Percentiles rank a stretch among this genome's conserved stretches.
Evolutionary conservation across 2,888 invertebrate species (phyloP).

Genomic region (Chrysomela aeneicollis): DNA sequence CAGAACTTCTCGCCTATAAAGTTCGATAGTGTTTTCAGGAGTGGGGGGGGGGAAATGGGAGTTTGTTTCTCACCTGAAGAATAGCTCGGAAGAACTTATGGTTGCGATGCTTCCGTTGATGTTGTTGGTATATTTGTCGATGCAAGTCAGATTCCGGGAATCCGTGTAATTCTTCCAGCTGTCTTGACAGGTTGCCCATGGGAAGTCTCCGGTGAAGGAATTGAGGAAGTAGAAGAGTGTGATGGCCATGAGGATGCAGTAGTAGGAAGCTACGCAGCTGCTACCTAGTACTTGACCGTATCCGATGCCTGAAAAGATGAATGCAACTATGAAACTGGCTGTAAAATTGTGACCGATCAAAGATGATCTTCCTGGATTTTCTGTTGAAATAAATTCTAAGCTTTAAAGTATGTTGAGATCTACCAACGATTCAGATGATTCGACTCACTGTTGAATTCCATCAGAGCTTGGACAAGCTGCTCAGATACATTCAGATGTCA

Average conservation of each 20-base stretch:
- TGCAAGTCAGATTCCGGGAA: slow-evolving; percentile 45
- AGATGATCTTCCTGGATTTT: neutral
- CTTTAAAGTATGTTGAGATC: too few species aligned
- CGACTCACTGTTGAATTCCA: too few species aligned
- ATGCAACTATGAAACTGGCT: too few species aligned
- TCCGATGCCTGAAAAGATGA: slow-evolving; percentile 69
- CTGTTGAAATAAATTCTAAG: too few species aligned
- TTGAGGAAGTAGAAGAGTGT: slow-evolving; percentile 77
- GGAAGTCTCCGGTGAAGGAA: slow-evolving; percentile 74
- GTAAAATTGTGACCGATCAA: neutral
- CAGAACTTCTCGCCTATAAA: slow-evolving; percentile 64
- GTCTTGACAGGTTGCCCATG: slow-evolving; percentile 75
- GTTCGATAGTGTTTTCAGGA: neutral
- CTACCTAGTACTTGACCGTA: slow-evolving; percentile 71
- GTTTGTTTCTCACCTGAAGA: slow-evolving; percentile 66
- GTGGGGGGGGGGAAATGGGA: too few species aligned
- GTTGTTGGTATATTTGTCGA: slow-evolving; percentile 34
- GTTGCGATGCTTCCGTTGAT: slow-evolving; percentile 23
- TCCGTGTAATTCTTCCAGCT: slow-evolving; percentile 62
- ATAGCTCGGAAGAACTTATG: slow-evolving; percentile 63
- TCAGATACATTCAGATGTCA: too few species aligned
- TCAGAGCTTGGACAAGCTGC: too few species aligned
- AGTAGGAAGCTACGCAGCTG: slow-evolving; percentile 76
- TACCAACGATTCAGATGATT: too few species aligned
- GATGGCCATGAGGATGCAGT: slow-evolving; percentile 77